Base-by-base conservation (phyloP, 2,113 vertebrate species). In the Strix aluco region DNA sequence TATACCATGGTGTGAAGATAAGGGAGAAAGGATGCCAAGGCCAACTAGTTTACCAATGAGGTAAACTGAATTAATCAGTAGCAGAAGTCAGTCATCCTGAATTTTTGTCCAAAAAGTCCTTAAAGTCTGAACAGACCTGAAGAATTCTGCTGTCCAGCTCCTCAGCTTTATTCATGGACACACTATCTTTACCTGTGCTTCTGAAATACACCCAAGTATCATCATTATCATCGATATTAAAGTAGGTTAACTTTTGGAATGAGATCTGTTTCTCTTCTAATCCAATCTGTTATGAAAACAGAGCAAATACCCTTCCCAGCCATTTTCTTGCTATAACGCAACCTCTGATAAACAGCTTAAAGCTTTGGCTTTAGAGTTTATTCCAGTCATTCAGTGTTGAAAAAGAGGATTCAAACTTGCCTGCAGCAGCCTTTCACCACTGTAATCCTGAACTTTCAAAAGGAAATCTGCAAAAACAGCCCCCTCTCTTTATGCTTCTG, bases 291-390 rank as follows among this genome's bases (percentile, higher is more conserved):
- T 96, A 66, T 30, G 44, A 82, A 94, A 94, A 88, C 87, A 94
- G 77, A 91, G 71, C 51, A 96, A 95, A 92, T 91, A 77, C 38
- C n/a, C 74, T 91, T 93, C 65, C 57, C 69, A 86, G 87, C 36
- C 78, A 66, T 83, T 91, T 97, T 86, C 51, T 91, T 88, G 59
- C 67, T 93, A 51, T 83, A 97, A 95, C 70, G 84, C 81, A 82
- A 44, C 66, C 79, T 95, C 80, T 93, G 96, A 96, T 96, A 96
- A 97, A 95, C 89, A 95, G 91, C 91, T 97, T 96, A 94, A 95
- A 95, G 83, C 26, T 0, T 85, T 96, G 86, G 91, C 87, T 92
- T 90, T 72, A 49, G 51, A 95, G 81, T 94, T 96, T 94, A 96
- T 96, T 94, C 59, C 84, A 91, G 55, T 59, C 59, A 59, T 78